These are phyloP conservation scores for Meghimatium bilineatum DNA, from an alignment of 2,888 invertebrate species.

Conservation along the genomic window DNA sequence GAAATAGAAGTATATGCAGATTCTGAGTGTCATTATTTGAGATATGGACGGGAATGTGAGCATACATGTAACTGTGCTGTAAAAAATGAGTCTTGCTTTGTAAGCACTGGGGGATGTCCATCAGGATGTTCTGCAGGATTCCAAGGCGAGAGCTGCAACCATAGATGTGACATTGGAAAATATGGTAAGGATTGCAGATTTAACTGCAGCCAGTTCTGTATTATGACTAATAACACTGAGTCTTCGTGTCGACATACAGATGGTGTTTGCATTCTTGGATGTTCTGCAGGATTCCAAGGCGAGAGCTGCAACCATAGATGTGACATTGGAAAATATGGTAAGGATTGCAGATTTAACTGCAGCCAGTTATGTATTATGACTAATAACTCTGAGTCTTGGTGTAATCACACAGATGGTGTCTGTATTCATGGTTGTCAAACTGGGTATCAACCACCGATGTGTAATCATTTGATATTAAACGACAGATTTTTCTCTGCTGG, in stretches of 20 bases:
- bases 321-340: not conserved
- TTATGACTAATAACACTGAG: no score
- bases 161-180: not conserved
- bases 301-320: not conserved
- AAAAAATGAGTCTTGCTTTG: constrained; percentile 5
- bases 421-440: not conserved
- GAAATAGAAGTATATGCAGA: constrained; percentile 12
- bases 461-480: not conserved
- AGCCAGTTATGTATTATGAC: not conserved
- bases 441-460: not conserved
- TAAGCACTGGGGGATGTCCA: constrained; percentile 27
- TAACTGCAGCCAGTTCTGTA: not conserved
- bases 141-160: not conserved
- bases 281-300: not conserved
- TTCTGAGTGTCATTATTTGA: not conserved
- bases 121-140: constrained; percentile 16
- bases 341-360: not conserved
- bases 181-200: not conserved
- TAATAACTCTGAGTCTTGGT: not conserved
- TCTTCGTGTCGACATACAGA: no score
- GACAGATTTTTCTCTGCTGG: not conserved
- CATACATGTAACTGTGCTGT: constrained; percentile 25
- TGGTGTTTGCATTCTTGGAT: no score
- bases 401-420: not conserved
- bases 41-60: constrained; percentile 25